These are phyloP conservation scores for Phocides pigmalion DNA, from an alignment of 1,140 invertebrate genomes.

Conservation along the genomic window DNA sequence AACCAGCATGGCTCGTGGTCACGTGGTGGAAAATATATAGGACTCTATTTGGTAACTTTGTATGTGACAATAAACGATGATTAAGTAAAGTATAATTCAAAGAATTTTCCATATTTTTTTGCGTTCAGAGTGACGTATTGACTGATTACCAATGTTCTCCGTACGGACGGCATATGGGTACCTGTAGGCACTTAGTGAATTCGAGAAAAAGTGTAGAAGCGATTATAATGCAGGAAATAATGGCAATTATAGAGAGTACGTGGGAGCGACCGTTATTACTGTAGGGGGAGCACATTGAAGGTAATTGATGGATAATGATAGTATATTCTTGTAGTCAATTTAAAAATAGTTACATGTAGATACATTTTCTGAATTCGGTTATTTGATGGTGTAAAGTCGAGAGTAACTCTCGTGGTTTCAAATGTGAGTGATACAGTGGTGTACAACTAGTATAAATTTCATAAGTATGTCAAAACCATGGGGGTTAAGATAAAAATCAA, in stretches of 20 bases:
- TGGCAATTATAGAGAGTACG: constrained; percentile 44
- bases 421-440: too few relatives aligned
- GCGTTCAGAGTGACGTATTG: constrained; percentile 4
- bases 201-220: constrained; percentile 50
- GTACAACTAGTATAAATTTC: too few relatives aligned
- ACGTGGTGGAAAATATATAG: too few relatives aligned
- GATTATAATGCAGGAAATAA: constrained; percentile 52
- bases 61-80: constrained; percentile 13
- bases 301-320: not conserved
- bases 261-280: constrained; percentile 45
- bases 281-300: constrained; percentile 13
- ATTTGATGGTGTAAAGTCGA: too few relatives aligned
- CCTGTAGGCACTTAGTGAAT: constrained; percentile 34
- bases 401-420: too few relatives aligned
- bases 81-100: constrained; percentile 20
- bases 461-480: too few relatives aligned
- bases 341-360: too few relatives aligned
- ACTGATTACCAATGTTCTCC: constrained; percentile 13
- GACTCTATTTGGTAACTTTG: not conserved
- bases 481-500: too few relatives aligned
- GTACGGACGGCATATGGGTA: not conserved
- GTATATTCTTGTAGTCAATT: too few relatives aligned
- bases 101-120: constrained; percentile 1
- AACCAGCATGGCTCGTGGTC: too few relatives aligned
- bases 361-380: too few relatives aligned